Percentiles rank a stretch among this genome's conserved stretches.
phyloP scores from a whole-genome alignment of 1,140 invertebrate species.

The Portunus trituberculatus region DNA sequence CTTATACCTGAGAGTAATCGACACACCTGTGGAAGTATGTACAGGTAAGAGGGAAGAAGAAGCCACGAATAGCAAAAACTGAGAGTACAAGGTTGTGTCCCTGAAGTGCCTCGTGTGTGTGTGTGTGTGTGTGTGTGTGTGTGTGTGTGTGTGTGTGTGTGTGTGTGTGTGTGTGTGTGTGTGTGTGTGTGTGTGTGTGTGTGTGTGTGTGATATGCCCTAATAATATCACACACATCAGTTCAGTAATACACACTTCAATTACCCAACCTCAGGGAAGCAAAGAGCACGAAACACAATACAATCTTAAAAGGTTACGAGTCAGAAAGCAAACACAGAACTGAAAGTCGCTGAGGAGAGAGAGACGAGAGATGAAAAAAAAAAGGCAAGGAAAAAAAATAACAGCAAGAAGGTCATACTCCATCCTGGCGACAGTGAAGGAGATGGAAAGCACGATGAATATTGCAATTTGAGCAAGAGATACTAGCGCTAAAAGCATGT shows the following conservation, averaged over 20 bases:
- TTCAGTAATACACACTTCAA: not conserved
- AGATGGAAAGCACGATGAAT: not conserved
- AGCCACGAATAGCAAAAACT: not conserved
- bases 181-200: conserved; percentile 11
- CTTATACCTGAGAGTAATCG: not conserved
- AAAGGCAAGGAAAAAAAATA: not conserved
- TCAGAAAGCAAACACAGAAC: not conserved
- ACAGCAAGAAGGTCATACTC: not conserved
- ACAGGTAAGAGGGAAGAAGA: not conserved
- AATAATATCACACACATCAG: not conserved
- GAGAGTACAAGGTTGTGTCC: not conserved
- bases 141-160: conserved; percentile 20
- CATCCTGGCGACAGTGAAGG: not conserved
- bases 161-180: conserved; percentile 21
- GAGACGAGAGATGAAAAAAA: not conserved
- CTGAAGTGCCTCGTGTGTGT: not conserved
- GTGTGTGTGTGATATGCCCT: not conserved
- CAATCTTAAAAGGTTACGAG: not conserved
- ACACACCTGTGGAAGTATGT: not conserved
- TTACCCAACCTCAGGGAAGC: not conserved
- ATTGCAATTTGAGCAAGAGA: conserved; percentile 22
- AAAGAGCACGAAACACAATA: not conserved
- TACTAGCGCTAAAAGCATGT: not conserved
- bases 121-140: not conserved
- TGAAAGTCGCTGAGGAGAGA: not conserved